phyloP scores from a whole-genome alignment of 2,797 vertebrate genomes.

The Mastacembelus armatus region DNA sequence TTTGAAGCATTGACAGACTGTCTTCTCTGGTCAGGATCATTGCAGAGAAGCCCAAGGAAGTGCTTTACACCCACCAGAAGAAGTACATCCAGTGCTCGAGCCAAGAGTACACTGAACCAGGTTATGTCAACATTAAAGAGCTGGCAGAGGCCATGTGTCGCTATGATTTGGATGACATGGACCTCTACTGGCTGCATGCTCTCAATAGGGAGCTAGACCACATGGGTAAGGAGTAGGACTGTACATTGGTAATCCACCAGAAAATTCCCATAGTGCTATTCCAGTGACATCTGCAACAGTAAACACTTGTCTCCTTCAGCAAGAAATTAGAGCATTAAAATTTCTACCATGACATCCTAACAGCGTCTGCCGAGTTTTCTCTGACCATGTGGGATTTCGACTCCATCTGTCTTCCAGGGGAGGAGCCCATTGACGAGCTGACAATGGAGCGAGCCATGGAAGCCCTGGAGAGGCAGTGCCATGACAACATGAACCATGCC shows the following conservation, averaged over 20 bases:
- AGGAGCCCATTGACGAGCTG: conserved; percentile 89
- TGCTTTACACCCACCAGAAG: conserved; percentile 90
- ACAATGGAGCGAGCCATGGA: conserved; percentile 95
- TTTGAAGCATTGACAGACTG: neutral
- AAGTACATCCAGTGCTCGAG: conserved; percentile 92
- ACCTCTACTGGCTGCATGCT: conserved; percentile 93
- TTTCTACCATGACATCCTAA: neutral
- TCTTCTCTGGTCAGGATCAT: conserved; percentile 81
- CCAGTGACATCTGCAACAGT: too few relatives aligned
- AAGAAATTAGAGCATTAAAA: neutral
- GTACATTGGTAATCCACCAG: neutral
- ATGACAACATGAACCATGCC: conserved; percentile 97
- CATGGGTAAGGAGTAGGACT: conserved; percentile 88
- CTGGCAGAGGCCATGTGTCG: conserved; percentile 94
- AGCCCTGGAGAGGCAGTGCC: conserved; percentile 93
- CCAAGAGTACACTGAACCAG: conserved; percentile 88
- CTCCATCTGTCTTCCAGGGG: conserved; percentile 81
- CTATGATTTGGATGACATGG: conserved; percentile 97
- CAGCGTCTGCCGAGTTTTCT: conserved; percentile 4
- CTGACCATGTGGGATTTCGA: neutral
- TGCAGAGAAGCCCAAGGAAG: conserved; percentile 88
- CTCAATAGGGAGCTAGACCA: conserved; percentile 89
- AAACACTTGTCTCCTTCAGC: neutral
- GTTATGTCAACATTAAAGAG: conserved; percentile 93
- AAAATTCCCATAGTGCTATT: too few relatives aligned